Conservation (phyloP, 2,113 vertebrate genomes). For the Falcunculus frontatus region DNA sequence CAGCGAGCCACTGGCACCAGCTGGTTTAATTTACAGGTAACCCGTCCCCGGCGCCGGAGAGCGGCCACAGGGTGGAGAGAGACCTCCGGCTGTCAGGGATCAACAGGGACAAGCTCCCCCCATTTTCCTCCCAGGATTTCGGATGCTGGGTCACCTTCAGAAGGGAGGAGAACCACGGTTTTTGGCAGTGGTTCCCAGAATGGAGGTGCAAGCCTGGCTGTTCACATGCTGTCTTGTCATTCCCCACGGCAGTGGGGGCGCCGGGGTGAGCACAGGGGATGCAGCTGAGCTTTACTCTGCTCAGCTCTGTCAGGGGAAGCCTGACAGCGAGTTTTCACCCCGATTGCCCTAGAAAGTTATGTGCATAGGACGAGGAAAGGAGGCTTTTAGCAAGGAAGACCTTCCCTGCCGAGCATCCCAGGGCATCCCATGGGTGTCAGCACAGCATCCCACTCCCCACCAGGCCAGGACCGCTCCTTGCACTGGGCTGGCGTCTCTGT, state of each 20-base stretch:
- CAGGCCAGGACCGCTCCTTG: neutral
- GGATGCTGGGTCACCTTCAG: neutral
- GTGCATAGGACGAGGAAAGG: neutral
- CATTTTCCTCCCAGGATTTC: neutral
- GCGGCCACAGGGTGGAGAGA: neutral
- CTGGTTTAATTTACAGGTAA: slow-evolving; percentile 34
- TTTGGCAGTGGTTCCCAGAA: neutral
- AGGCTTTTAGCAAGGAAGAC: neutral
- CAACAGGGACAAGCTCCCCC: neutral
- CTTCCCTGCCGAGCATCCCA: neutral
- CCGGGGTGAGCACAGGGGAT: neutral
- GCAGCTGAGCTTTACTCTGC: neutral
- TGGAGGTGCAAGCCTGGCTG: neutral
- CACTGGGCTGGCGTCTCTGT: neutral
- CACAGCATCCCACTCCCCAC: neutral
- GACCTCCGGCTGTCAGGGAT: neutral
- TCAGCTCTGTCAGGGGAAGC: neutral
- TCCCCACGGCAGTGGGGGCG: accelerated
- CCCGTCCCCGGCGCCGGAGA: accelerated
- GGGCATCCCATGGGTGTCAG: neutral
- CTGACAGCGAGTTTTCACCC: neutral
- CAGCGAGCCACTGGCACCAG: neutral
- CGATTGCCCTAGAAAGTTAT: accelerated
- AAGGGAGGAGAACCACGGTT: neutral
- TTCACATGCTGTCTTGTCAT: neutral